A percentile compares a stretch with the other conserved stretches of the same genome.
phyloP scores from a whole-genome alignment of 2,888 invertebrate species.

The Nasonia oneida region DNA sequence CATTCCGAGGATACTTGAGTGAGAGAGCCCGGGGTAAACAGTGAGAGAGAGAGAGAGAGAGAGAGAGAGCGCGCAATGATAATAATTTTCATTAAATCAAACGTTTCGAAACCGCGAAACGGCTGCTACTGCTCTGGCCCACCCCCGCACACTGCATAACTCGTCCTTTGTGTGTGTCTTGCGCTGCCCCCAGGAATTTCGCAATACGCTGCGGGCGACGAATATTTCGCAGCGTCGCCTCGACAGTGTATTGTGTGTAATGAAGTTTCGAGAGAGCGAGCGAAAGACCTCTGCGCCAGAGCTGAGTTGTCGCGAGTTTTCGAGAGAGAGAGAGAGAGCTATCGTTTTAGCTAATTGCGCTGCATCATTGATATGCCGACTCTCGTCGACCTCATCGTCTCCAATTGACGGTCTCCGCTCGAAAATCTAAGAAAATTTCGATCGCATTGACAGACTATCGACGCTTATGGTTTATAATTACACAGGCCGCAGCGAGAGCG shows the following conservation, averaged over 20 bases:
- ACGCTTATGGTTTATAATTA: no score
- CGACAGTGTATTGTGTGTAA: slow-evolving; percentile 3
- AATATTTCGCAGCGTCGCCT: background rate
- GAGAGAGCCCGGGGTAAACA: slow-evolving; percentile 8
- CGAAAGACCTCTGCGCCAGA: background rate
- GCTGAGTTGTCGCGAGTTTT: background rate
- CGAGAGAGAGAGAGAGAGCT: background rate
- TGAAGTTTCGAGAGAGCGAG: slow-evolving; percentile 30
- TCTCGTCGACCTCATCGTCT: background rate
- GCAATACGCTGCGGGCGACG: slow-evolving; percentile 32
- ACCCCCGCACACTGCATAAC: slow-evolving; percentile 28
- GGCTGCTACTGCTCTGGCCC: slow-evolving; percentile 5
- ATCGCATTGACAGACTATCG: no score
- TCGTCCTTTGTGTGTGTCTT: slow-evolving; percentile 35
- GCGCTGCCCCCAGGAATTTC: slow-evolving; percentile 39
- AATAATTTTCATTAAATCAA: slow-evolving; percentile 64
- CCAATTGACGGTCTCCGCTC: background rate
- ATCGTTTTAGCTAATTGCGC: slow-evolving; percentile 10
- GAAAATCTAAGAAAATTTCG: no score
- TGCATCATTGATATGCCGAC: background rate
- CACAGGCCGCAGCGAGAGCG: background rate
- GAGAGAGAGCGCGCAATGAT: slow-evolving; percentile 43
- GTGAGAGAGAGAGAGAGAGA: background rate
- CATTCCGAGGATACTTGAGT: slow-evolving; percentile 58
- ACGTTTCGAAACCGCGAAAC: slow-evolving; percentile 54